Evolutionary conservation across 1,140 invertebrate species (phyloP).

Genomic region (Rhopalosiphum maidis): DNA sequence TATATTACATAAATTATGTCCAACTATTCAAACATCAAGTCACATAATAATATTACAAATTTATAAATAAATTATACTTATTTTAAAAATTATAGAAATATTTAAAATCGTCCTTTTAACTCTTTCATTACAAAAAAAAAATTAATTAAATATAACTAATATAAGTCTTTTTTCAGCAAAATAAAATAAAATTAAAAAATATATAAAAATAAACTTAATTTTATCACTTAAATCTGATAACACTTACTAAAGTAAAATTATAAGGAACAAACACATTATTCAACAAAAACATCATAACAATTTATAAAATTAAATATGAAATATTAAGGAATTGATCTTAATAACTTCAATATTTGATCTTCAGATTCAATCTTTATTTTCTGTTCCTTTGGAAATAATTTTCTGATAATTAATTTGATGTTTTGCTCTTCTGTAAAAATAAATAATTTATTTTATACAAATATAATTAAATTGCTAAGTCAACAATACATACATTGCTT

Average conservation of each 20-base stretch:
- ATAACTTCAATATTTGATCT: slow-evolving; percentile 47
- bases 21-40: not conserved
- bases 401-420: slow-evolving; percentile 64
- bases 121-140: slow-evolving; percentile 27
- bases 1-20: not conserved
- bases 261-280: slow-evolving; percentile 39
- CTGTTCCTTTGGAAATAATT: slow-evolving; percentile 62
- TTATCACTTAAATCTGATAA: not conserved
- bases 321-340: slow-evolving; percentile 31
- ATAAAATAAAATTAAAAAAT: slow-evolving; percentile 24
- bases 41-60: not conserved
- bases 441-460: slow-evolving; percentile 28
- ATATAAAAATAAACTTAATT: slow-evolving; percentile 42
- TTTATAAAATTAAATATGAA: slow-evolving; percentile 34
- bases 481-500: not conserved
- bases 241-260: slow-evolving; percentile 31
- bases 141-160: slow-evolving; percentile 9
- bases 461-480: not conserved
- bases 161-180: slow-evolving; percentile 12
- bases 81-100: not conserved
- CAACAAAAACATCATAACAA: slow-evolving; percentile 48
- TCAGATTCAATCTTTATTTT: slow-evolving; percentile 61
- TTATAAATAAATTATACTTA: not conserved
- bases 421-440: slow-evolving; percentile 64
- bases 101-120: not conserved